phyloP scores from a whole-genome alignment of 2,113 vertebrate species.

The Nestor notabilis region DNA sequence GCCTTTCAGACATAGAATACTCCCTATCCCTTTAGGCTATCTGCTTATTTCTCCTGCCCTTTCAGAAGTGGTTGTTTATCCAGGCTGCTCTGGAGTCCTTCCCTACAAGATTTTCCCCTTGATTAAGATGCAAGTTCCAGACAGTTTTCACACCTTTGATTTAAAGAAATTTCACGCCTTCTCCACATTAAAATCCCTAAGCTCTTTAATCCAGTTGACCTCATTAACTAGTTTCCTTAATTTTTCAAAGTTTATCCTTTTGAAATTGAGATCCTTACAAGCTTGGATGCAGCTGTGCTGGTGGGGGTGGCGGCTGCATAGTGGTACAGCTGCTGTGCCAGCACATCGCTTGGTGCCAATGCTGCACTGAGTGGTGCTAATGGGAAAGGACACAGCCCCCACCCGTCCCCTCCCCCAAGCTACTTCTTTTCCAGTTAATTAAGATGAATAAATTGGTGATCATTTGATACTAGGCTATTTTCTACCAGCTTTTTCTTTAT shows the following conservation, averaged over 20 bases:
- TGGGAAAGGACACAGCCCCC: neutral
- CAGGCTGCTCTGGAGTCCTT: slow-evolving; percentile 23
- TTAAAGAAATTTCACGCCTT: slow-evolving; percentile 69
- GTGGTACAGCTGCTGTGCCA: neutral
- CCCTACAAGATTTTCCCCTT: slow-evolving; percentile 33
- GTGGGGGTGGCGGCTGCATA: neutral
- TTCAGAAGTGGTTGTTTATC: slow-evolving; percentile 44
- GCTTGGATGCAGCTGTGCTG: slow-evolving; percentile 31
- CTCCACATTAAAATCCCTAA: slow-evolving; percentile 64
- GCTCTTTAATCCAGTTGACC: slow-evolving; percentile 67
- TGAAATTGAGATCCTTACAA: slow-evolving; percentile 40
- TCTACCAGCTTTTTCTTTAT: neutral
- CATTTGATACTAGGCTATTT: neutral
- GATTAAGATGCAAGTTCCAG: slow-evolving; percentile 67
- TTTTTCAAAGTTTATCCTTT: slow-evolving; percentile 57
- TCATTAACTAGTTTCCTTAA: slow-evolving; percentile 68
- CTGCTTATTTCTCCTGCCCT: slow-evolving; percentile 2
- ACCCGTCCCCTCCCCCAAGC: neutral
- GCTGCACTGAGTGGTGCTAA: neutral
- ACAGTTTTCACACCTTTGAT: slow-evolving; percentile 68
- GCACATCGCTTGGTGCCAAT: accelerated
- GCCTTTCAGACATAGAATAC: neutral
- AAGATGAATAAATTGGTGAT: neutral
- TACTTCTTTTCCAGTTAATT: slow-evolving; percentile 3
- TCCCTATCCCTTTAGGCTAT: neutral